phyloP scores from a whole-genome alignment of 2,888 invertebrate genomes.

The Melinaea menophilus region DNA sequence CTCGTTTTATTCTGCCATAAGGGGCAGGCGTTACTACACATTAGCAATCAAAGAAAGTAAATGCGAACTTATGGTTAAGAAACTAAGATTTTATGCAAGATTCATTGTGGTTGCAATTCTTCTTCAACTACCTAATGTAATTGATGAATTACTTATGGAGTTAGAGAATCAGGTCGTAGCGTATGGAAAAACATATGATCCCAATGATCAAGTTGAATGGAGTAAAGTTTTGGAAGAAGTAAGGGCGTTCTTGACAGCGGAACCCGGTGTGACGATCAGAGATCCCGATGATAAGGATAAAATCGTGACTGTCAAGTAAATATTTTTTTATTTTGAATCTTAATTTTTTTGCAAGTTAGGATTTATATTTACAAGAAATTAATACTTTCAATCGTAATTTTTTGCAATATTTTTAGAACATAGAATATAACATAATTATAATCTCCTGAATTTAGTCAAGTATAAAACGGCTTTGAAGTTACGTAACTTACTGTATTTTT shows the following conservation, averaged over 20 bases:
- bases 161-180: conserved; percentile 96
- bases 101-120: conserved; percentile 97
- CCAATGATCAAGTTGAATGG: conserved; percentile 98
- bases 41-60: conserved; percentile 95
- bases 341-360: too few relatives aligned
- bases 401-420: too few relatives aligned
- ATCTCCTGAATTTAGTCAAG: background rate
- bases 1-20: conserved; percentile 96
- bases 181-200: conserved; percentile 96
- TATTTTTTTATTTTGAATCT: background rate
- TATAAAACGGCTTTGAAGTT: conserved; percentile 22
- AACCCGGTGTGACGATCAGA: conserved; percentile 91
- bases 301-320: conserved; percentile 90
- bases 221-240: conserved; percentile 95
- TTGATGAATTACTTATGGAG: conserved; percentile 93
- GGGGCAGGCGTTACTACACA: conserved; percentile 95
- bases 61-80: conserved; percentile 97
- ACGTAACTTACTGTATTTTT: background rate
- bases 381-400: too few relatives aligned
- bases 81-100: conserved; percentile 94
- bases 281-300: conserved; percentile 92
- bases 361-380: too few relatives aligned
- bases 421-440: too few relatives aligned
- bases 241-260: conserved; percentile 95
- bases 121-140: conserved; percentile 94